Evolutionary conservation across 2,797 vertebrate genomes (phyloP).

Genomic region (Cheirogaleus major): DNA sequence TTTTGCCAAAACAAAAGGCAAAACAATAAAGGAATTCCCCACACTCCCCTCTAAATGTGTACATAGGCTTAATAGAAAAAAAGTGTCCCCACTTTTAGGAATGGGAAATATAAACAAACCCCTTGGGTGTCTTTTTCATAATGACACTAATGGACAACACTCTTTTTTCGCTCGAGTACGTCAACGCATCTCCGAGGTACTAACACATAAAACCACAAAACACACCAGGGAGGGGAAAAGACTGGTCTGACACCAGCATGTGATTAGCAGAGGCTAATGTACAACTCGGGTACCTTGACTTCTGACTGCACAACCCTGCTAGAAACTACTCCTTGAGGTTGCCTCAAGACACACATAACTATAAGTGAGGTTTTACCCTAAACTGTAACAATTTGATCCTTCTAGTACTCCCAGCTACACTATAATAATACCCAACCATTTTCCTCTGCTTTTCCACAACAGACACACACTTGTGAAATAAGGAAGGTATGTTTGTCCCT

Average conservation of each 20-base stretch:
- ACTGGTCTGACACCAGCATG: not conserved
- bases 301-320: not conserved
- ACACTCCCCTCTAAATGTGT: not conserved
- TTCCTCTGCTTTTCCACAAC: not conserved
- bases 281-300: not conserved
- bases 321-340: not conserved
- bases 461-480: not conserved
- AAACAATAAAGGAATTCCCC: not conserved
- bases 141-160: not conserved
- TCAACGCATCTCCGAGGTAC: not conserved
- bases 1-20: not conserved
- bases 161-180: not conserved
- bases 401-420: not conserved
- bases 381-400: conserved; percentile 41
- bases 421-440: not conserved
- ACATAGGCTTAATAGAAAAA: not conserved
- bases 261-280: not conserved
- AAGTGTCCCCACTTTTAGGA: not conserved
- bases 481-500: conserved; percentile 74
- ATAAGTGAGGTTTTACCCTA: not conserved
- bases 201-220: not conserved
- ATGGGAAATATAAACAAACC: not conserved
- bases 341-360: not conserved
- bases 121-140: not conserved
- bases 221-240: not conserved